Conservation (phyloP, 2,888 invertebrate species). For the Melieria crassipennis region DNA sequence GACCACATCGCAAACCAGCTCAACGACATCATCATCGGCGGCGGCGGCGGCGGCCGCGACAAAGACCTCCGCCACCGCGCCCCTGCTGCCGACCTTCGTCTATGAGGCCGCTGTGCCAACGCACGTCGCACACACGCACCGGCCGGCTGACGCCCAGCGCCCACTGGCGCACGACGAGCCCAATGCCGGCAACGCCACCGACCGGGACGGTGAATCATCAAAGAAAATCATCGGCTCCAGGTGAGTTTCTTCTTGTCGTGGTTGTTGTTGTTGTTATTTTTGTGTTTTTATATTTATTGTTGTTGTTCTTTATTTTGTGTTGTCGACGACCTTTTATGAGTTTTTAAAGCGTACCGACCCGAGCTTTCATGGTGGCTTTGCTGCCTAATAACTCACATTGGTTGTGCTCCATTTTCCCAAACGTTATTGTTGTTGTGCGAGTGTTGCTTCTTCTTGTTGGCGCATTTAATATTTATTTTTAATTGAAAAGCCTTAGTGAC, state of each 20-base stretch:
- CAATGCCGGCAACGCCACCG: slow-evolving; percentile 9
- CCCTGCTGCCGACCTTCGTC: slow-evolving; percentile 53
- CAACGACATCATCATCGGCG: slow-evolving; percentile 19
- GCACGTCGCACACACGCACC: slow-evolving; percentile 27
- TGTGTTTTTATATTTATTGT: too few species aligned
- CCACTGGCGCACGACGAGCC: not conserved
- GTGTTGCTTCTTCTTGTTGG: not conserved
- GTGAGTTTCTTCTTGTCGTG: slow-evolving; percentile 60
- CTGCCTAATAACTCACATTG: too few species aligned
- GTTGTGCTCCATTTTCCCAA: not conserved
- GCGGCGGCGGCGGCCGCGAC: slow-evolving; percentile 14
- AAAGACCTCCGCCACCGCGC: slow-evolving; percentile 20
- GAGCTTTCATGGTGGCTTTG: slow-evolving; percentile 1
- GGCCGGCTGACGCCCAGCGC: not conserved
- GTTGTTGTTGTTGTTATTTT: not conserved
- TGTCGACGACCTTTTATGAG: too few species aligned
- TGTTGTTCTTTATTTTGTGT: too few species aligned
- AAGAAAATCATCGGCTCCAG: slow-evolving; percentile 72
- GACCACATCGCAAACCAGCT: slow-evolving; percentile 51
- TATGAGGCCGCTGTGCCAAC: slow-evolving; percentile 52
- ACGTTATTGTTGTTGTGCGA: too few species aligned
- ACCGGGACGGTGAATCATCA: slow-evolving; percentile 66
- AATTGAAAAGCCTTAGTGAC: not conserved
- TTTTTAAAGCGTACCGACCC: not conserved
- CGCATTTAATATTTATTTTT: not conserved